These are phyloP conservation scores for Peromyscus eremicus DNA, from an alignment of 2,797 vertebrate genomes.

Conservation along the genomic window DNA sequence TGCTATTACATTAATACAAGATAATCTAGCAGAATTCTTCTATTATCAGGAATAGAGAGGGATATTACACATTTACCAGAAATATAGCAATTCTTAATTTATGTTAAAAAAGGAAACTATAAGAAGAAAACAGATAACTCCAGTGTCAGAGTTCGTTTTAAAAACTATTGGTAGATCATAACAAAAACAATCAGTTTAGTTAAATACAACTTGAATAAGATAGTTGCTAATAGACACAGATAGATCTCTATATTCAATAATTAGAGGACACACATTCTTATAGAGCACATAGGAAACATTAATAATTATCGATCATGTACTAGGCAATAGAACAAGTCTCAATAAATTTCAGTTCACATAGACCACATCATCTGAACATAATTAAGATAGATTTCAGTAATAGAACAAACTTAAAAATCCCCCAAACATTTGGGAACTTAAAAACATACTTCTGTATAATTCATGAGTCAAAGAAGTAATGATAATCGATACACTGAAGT, in stretches of 20 bases:
- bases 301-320: constrained; percentile 70
- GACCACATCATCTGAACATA: constrained; percentile 64
- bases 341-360: constrained; percentile 70
- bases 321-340: constrained; percentile 73
- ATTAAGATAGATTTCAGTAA: constrained; percentile 68
- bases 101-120: constrained; percentile 66
- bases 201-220: constrained; percentile 74
- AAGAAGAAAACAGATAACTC: constrained; percentile 68
- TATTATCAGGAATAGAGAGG: constrained; percentile 64
- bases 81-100: constrained; percentile 74
- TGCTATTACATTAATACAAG: constrained; percentile 57
- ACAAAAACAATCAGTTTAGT: constrained; percentile 53
- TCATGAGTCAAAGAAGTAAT: constrained; percentile 56
- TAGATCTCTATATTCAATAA: constrained; percentile 69
- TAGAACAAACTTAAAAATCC: constrained; percentile 61
- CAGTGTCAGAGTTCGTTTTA: constrained; percentile 57
- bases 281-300: constrained; percentile 75
- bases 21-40: constrained; percentile 63
- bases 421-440: constrained; percentile 59
- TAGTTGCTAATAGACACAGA: constrained; percentile 61
- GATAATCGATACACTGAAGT: constrained; percentile 50
- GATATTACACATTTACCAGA: constrained; percentile 68
- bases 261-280: constrained; percentile 74
- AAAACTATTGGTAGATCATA: constrained; percentile 66
- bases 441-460: constrained; percentile 63